Base-by-base conservation (phyloP, 2,888 invertebrate genomes). In the Ceramica pisi region DNA sequence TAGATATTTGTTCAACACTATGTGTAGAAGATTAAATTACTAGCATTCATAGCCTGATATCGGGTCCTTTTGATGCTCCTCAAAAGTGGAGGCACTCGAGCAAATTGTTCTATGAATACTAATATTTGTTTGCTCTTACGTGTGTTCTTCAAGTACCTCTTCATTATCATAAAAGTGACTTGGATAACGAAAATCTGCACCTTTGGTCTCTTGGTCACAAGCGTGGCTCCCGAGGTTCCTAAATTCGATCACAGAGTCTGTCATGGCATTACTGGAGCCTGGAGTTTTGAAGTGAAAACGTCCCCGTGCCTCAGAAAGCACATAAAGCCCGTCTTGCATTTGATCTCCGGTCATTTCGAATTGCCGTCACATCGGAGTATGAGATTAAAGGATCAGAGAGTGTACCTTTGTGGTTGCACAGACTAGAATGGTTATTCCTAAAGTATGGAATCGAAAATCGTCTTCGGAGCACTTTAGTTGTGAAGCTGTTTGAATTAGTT, bases 41-140 rank as follows among this genome's bases (percentile, higher is more conserved):
- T 19, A n/a, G 9, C 31, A 41, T 41, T 41, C 55, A 35, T 19
- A 5, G 7, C 0, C 5, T 44, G 48, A 26, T 65, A 66, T 16
- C 41, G 19, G 23, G 16, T 19, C 12, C 31, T 50, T 44, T 75
- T 56, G 48, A 56, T 44, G 23, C 31, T 44, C n/a, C 10, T 48
- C 23, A n/a, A n/a, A 44, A 21, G 6, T 4, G 21, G 26, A 35
- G 6, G 41, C 23, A 44, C 75, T 72, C 7, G 21, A 75, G 31
- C 14, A 0, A 48, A 16, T 38, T 19, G 10, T 31, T 55, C 21
- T 38, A 46, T 26, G 14, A 44, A 44, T 51, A 14, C 6, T n/a
- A 12, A 21, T 16, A 41, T 38, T 26, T 38, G 14, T 31, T 38
- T 38, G 10, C 21, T 14, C 21, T 23, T 19, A 19, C 4, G n/a